Conservation (phyloP, 2,888 invertebrate genomes). For the Melanostoma scalare region DNA sequence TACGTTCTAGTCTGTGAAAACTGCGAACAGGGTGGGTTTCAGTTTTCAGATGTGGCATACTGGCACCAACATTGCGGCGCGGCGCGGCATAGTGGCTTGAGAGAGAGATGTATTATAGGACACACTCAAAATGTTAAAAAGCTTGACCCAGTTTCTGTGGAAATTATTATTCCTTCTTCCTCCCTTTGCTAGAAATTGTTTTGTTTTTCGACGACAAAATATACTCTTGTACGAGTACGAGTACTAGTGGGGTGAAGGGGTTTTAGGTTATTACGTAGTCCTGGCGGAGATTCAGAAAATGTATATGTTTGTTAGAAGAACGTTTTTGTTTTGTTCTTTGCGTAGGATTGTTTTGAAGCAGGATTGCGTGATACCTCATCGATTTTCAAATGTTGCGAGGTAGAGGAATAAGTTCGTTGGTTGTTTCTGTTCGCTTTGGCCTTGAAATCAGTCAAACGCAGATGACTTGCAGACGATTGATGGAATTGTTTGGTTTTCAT, state of each 20-base stretch:
- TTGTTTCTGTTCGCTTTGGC: constrained; percentile 9
- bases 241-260: not conserved
- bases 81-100: not conserved
- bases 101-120: constrained; percentile 56
- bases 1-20: not conserved
- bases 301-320: not conserved
- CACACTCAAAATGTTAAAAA: constrained; percentile 61
- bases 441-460: not conserved
- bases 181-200: not conserved
- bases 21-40: not conserved
- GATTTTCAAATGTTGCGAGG: constrained; percentile 7
- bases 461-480: not conserved
- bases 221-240: not conserved
- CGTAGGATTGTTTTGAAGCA: not conserved
- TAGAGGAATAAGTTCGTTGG: constrained; percentile 4
- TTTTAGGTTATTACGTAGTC: constrained; percentile 3
- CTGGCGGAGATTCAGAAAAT: constrained; percentile 1
- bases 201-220: constrained; percentile 11
- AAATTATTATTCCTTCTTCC: constrained; percentile 1
- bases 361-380: not conserved
- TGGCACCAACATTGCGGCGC: constrained; percentile 41
- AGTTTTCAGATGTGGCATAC: constrained; percentile 17
- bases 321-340: not conserved
- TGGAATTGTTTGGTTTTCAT: not conserved
- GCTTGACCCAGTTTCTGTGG: constrained; percentile 52